Base-by-base conservation (phyloP, 2,113 vertebrate genomes). In the Jaculus jaculus region DNA sequence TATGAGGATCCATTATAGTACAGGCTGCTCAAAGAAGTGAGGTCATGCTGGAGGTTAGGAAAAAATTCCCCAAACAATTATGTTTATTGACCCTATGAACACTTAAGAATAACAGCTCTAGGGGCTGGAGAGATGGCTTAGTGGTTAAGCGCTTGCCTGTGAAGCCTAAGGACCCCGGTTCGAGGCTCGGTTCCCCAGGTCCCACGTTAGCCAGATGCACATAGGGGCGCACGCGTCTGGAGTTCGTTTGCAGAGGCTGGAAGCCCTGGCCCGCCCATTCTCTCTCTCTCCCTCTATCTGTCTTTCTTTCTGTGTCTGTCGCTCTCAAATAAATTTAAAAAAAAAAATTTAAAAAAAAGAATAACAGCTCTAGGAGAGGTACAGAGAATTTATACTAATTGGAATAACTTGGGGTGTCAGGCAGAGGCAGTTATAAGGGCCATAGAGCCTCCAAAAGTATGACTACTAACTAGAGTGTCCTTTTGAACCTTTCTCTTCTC, bases 401-500 rank as follows among this genome's bases (percentile, higher is more conserved):
- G 79, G 63, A 89, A 96, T 39, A 95, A 95, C 28, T 91, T 92
- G 23, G 3, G 5, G 37, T 71, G 26, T 11, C 39, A 91, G 63
- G 3, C 9, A 63, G 74, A 96, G 86, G 37, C 74, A 92, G 51
- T 60, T 92, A 82, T 18, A 32, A 88, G 37, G 7, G 83, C n/a
- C 91, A 17, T 63, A 66, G 28, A 88, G 60, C 72, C 30, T 54
- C 65, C 84, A 68, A 95, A 91, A 73, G 37, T 78, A 24, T 87
- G 39, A 28, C 32, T 68, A 32, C 3, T 54, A 68, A 32, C 3
- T 54, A 68, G 30, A 8, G 9, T n/a, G 3, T 84, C 28, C 20
- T 80, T 83, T 78, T 47, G 39, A 94, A 79, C 8, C 7, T 63
- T 87, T 89, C 63, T 89, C 73, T 95, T 93, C 51, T n/a, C 15